Conservation (phyloP, 2,888 invertebrate species). For the Latrodectus elegans region DNA sequence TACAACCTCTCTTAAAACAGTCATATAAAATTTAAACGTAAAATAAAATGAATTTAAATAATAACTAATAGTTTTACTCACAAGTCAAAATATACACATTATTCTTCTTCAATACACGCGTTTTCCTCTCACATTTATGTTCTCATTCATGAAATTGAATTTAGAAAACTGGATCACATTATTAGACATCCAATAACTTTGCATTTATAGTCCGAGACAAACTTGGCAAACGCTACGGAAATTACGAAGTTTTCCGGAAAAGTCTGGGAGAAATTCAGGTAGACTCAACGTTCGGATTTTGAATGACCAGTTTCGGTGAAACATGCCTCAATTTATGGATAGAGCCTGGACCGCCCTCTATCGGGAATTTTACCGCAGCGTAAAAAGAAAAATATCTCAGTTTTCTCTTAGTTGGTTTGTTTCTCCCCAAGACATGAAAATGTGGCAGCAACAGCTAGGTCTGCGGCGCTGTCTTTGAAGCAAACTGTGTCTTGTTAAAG, state of each 20-base stretch:
- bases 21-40: too few relatives aligned
- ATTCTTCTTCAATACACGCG: too few relatives aligned
- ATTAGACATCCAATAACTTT: too few relatives aligned
- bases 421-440: constrained; percentile 17
- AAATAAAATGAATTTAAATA: too few relatives aligned
- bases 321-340: constrained; percentile 60
- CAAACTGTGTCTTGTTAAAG: too few relatives aligned
- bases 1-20: too few relatives aligned
- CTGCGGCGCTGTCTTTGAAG: too few relatives aligned
- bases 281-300: constrained; percentile 61
- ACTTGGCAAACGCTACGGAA: neutral
- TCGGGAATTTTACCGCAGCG: constrained; percentile 23
- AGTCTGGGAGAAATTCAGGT: constrained; percentile 12
- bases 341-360: constrained; percentile 39
- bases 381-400: neutral
- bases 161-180: too few relatives aligned
- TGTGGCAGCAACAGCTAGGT: neutral
- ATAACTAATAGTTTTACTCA: too few relatives aligned
- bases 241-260: neutral
- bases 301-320: constrained; percentile 49
- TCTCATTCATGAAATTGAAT: too few relatives aligned
- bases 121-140: too few relatives aligned
- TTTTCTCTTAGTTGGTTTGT: constrained; percentile 34
- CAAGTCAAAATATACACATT: too few relatives aligned
- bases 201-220: neutral